These are phyloP conservation scores for Eubasilissa splendida DNA, from an alignment of 2,888 invertebrate species.

Conservation along the genomic window DNA sequence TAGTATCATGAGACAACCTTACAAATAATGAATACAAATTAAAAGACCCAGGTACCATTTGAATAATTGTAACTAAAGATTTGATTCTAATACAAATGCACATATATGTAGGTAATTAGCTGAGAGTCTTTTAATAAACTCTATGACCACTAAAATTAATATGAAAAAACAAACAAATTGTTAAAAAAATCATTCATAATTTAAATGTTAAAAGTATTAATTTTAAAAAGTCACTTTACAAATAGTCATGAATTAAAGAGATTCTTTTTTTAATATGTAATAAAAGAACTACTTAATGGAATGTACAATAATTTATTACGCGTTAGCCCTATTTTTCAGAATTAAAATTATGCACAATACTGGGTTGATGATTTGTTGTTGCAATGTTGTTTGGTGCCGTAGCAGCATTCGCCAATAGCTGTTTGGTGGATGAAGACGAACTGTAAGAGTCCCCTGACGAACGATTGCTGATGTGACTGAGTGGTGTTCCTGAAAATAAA, in stretches of 20 bases:
- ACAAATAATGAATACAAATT: no score
- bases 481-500: slow-evolving; percentile 75
- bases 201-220: neutral
- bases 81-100: no score
- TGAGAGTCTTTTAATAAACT: no score
- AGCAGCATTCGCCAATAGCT: slow-evolving; percentile 74
- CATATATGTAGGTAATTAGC: no score
- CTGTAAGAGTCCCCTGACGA: slow-evolving; percentile 89
- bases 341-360: slow-evolving; percentile 45
- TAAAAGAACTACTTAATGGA: neutral
- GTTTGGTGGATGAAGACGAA: slow-evolving; percentile 85
- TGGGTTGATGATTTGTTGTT: slow-evolving; percentile 46
- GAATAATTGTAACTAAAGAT: no score
- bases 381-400: slow-evolving; percentile 58
- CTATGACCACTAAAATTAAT: neutral
- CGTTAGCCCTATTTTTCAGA: slow-evolving; percentile 43
- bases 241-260: neutral
- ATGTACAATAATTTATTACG: slow-evolving; percentile 5
- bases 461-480: slow-evolving; percentile 78
- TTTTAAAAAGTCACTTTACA: neutral
- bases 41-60: no score
- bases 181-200: neutral
- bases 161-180: neutral
- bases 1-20: no score
- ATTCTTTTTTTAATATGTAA: neutral